These are phyloP conservation scores for Callithrix jacchus DNA, from an alignment of 2,113 vertebrate species.

Conservation along the genomic window DNA sequence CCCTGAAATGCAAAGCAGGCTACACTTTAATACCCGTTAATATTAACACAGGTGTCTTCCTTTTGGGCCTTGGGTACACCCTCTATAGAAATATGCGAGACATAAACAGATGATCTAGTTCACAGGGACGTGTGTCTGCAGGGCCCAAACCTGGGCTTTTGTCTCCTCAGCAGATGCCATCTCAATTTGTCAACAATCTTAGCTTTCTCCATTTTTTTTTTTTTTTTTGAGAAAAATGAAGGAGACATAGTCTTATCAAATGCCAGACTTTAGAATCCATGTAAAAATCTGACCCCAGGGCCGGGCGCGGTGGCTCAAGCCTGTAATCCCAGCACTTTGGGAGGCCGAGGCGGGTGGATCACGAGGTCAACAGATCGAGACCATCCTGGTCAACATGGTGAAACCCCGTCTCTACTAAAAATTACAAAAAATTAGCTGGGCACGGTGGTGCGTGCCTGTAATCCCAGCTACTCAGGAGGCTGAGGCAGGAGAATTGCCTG, in stretches of 20 bases:
- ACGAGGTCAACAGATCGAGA: no score
- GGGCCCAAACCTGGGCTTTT: rapidly evolving
- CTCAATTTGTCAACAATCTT: no score
- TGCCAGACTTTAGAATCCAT: background rate
- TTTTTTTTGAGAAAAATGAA: background rate
- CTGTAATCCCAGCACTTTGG: no score
- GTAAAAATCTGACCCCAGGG: background rate
- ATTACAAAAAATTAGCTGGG: no score
- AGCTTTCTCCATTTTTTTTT: background rate
- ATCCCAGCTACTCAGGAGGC: no score
- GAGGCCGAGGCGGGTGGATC: no score
- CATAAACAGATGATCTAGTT: background rate
- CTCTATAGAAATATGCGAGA: background rate
- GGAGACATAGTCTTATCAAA: background rate
- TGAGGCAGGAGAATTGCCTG: no score
- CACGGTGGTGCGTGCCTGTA: no score
- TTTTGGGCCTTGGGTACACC: rapidly evolving
- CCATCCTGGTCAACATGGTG: no score
- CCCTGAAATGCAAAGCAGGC: background rate
- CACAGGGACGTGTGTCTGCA: background rate
- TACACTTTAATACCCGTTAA: rapidly evolving
- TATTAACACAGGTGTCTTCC: background rate
- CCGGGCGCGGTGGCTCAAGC: no score
- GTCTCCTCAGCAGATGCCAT: background rate
- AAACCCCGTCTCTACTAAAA: no score